Conservation (phyloP, 1,140 invertebrate genomes). For the Megalopta genalis region DNA sequence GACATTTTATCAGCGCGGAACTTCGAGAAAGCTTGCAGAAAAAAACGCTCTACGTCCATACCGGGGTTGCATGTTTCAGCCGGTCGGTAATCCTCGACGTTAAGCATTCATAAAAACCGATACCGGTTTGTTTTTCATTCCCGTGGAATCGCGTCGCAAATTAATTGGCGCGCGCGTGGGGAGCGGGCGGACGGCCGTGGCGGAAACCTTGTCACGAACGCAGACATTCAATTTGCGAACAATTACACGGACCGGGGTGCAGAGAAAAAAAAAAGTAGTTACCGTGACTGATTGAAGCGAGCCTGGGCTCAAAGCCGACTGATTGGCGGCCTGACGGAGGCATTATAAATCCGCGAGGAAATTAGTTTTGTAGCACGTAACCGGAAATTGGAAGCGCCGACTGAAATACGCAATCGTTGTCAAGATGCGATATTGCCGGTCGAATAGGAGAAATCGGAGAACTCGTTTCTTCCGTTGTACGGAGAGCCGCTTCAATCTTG, state of each 20-base stretch:
- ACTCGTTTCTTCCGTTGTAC: neutral
- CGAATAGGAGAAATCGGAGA: neutral
- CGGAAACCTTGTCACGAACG: neutral
- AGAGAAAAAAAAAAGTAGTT: neutral
- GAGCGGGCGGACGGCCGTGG: too few species aligned
- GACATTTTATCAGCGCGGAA: too few species aligned
- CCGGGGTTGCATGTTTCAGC: too few species aligned
- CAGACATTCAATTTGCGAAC: neutral
- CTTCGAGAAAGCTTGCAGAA: too few species aligned
- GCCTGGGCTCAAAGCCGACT: neutral
- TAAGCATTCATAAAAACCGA: too few species aligned
- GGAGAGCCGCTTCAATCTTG: too few species aligned
- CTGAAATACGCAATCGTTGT: conserved; percentile 32
- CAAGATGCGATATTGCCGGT: conserved; percentile 3
- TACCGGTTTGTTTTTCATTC: neutral
- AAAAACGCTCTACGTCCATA: too few species aligned
- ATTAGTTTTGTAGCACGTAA: conserved; percentile 27
- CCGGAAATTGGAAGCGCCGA: conserved; percentile 8
- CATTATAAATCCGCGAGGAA: conserved; percentile 18
- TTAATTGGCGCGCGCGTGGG: neutral
- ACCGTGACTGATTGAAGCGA: conserved; percentile 2
- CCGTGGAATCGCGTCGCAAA: neutral
- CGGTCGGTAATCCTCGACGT: too few species aligned
- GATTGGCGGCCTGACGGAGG: neutral
- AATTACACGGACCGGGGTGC: neutral